Evolutionary conservation across 1,140 invertebrate genomes (phyloP).

Genomic region (Zaprionus nigranus): DNA sequence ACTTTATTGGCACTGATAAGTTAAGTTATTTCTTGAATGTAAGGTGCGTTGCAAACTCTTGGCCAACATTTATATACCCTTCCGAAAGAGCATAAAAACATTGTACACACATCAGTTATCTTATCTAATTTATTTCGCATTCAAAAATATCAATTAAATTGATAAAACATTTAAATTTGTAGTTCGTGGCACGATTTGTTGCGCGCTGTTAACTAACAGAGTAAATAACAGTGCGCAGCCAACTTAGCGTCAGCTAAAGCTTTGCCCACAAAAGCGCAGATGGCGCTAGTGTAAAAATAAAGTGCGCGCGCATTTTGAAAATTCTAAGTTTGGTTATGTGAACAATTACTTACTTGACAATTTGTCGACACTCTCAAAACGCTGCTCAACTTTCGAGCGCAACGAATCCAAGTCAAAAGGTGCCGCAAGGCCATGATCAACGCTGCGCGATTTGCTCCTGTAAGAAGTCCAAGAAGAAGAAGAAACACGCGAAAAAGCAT

Average conservation of each 20-base stretch:
- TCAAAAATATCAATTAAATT: too few relatives aligned
- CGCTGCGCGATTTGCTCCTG: conserved; percentile 95
- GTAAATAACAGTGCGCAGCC: background rate
- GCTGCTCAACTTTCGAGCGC: conserved; percentile 92
- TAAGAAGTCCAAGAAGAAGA: conserved; percentile 71
- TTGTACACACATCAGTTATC: too few relatives aligned
- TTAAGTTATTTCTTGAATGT: too few relatives aligned
- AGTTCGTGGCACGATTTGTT: too few relatives aligned
- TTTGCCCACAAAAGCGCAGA: conserved; percentile 21
- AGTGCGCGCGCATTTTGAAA: conserved; percentile 16
- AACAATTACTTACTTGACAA: conserved; percentile 85
- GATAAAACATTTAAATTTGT: background rate
- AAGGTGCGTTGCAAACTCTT: too few relatives aligned
- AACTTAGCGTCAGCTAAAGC: conserved; percentile 22
- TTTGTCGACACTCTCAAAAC: conserved; percentile 91
- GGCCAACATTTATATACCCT: too few relatives aligned
- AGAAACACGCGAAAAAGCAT: conserved; percentile 33
- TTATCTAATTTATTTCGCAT: too few relatives aligned
- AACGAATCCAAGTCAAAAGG: conserved; percentile 93
- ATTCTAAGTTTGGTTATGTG: background rate
- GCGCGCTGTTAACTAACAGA: conserved; percentile 10
- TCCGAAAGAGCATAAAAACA: too few relatives aligned
- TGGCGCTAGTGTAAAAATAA: conserved; percentile 15
- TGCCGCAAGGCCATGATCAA: conserved; percentile 93
- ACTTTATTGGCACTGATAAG: too few relatives aligned